Conservation (phyloP, 2,888 invertebrate genomes). For the Andrena bucephala region DNA sequence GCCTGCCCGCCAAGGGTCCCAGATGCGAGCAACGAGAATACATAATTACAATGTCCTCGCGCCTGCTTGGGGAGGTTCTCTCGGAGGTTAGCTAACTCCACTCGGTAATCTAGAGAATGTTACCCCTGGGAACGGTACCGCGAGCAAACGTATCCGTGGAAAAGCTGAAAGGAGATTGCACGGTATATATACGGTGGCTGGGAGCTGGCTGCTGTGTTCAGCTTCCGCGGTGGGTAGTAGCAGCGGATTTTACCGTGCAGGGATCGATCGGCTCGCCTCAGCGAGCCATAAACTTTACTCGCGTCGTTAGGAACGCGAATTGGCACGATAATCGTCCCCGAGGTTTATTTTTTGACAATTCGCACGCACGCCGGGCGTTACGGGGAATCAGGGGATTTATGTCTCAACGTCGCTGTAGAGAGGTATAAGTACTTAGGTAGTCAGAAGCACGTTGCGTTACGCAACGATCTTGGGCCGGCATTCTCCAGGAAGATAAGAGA, state of each 20-base stretch:
- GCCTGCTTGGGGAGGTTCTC: conserved; percentile 74
- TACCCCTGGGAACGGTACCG: conserved; percentile 72
- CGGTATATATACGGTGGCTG: conserved; percentile 25
- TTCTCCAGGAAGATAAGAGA: background rate
- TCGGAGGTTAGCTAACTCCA: conserved; percentile 75
- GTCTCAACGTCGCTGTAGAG: background rate
- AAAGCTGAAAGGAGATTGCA: conserved; percentile 73
- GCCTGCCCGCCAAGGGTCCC: conserved; percentile 70
- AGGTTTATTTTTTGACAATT: conserved; percentile 33
- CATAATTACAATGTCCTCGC: conserved; percentile 81
- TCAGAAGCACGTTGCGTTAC: background rate
- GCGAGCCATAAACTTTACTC: conserved; percentile 45
- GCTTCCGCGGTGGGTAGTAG: background rate
- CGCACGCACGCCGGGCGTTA: conserved; percentile 11
- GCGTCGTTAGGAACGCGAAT: conserved; percentile 44
- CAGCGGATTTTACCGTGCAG: conserved; percentile 34
- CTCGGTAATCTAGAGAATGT: conserved; percentile 79
- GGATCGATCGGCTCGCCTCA: conserved; percentile 29
- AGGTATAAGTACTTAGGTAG: background rate
- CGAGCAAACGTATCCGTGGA: conserved; percentile 71
- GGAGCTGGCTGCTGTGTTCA: conserved; percentile 6
- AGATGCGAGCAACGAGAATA: conserved; percentile 80
- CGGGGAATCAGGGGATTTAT: background rate
- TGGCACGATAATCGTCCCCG: conserved; percentile 37
- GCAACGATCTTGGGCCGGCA: background rate